Base-by-base conservation (phyloP, 2,113 vertebrate species). In the Hydrolagus affinis region DNA sequence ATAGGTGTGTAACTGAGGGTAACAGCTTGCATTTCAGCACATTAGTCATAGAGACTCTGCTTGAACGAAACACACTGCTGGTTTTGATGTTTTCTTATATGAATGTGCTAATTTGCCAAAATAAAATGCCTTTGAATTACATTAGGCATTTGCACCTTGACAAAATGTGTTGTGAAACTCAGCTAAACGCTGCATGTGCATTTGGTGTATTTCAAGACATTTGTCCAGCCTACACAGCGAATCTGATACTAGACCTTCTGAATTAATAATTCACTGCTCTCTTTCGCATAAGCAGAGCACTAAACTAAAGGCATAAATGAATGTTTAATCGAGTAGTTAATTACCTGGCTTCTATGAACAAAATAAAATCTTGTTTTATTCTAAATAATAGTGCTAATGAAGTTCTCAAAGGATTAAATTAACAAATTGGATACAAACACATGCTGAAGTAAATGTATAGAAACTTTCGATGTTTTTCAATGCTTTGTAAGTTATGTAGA, bases 21-120 rank as follows among this genome's bases (percentile, higher is more conserved):
- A 77, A 60, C 75, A 77, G 56, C 56, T 77, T 77, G 56, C 75
- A 14, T 23, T 23, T 57, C 56, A 60, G 59, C 75, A 59, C 74
- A 59, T 60, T 59, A 14, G 44, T 60, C 75, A 57, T n/a, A n/a
- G 56, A n/a, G 75, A 77, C 75, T 74, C 17, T 44, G 44, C 44
- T 44, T 44, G 44, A 44, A 44, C 6, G 44, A 7, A 77, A 56
- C 75, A 59, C 21, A 4, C 44, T 77, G 56, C 19, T 77, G 56
- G 57, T 60, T 60, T 77, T 44, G 11, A 77, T 77, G 75, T 60
- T 77, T 59, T 3, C 32, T 77, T 57, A 23, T 14, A 57, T 25
- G 56, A 77, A 77, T 23, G 75, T 77, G 75, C n/a, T 77, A 77
- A 77, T 77, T 77, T 77, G 75, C 21, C 74, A 77, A 77, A 77